Conservation (phyloP, 2,888 invertebrate species). For the Thelaira solivaga region DNA sequence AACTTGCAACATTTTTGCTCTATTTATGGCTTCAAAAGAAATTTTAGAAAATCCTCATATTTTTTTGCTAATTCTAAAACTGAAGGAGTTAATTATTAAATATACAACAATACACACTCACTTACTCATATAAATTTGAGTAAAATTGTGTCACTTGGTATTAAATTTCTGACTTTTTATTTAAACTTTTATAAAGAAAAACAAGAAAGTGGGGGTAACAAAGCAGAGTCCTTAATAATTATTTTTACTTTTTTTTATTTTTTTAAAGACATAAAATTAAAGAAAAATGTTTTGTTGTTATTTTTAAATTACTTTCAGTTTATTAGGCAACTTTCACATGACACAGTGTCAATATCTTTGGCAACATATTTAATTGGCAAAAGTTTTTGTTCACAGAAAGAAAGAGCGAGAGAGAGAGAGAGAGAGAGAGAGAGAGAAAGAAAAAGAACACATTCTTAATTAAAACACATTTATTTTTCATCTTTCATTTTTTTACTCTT, state of each 20-base stretch:
- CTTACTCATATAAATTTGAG: no score
- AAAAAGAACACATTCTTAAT: conserved; percentile 17
- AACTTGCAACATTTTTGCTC: no score
- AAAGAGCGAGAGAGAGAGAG: background rate
- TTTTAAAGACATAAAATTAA: background rate
- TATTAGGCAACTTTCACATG: conserved; percentile 1
- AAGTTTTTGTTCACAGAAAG: conserved; percentile 32
- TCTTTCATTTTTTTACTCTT: background rate
- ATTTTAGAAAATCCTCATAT: no score
- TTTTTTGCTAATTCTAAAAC: no score
- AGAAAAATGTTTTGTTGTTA: background rate
- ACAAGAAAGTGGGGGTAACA: no score
- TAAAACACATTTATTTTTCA: conserved; percentile 32
- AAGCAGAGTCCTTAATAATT: no score
- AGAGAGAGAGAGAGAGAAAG: background rate
- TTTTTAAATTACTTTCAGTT: conserved; percentile 5
- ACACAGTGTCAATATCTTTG: conserved; percentile 54
- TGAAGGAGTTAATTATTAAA: no score
- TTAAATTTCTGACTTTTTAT: no score
- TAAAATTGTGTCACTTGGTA: no score
- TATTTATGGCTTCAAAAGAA: no score
- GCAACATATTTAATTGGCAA: conserved; percentile 47
- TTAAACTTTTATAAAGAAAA: no score
- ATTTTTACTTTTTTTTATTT: background rate
- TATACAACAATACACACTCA: no score